Percentiles rank a stretch among this genome's conserved stretches.
These are phyloP conservation scores for Pachydiplax longipennis DNA, from an alignment of 2,888 invertebrate genomes.

Conservation along the genomic window DNA sequence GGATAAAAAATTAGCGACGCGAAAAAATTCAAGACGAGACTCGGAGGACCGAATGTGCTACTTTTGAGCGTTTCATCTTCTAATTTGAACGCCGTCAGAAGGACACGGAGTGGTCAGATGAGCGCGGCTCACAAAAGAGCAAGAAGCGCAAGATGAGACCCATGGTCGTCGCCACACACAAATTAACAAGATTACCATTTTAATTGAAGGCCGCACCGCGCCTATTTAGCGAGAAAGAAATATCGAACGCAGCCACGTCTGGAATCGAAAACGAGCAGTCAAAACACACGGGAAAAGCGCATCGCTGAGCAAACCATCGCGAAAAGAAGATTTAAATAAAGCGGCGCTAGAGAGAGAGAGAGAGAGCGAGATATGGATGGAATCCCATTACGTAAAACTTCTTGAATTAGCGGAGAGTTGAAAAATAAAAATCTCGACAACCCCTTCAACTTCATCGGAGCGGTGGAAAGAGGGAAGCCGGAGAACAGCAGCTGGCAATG, in stretches of 20 bases:
- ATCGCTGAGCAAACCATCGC: background rate
- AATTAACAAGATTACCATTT: too few relatives aligned
- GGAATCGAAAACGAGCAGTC: background rate
- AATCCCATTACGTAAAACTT: conserved; percentile 21
- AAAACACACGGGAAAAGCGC: background rate
- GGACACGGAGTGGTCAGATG: too few relatives aligned
- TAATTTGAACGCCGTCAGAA: too few relatives aligned
- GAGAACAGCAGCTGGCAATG: background rate
- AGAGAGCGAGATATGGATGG: background rate
- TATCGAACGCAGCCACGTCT: background rate
- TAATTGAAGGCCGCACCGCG: too few relatives aligned
- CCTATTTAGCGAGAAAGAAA: too few relatives aligned
- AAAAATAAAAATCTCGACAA: background rate
- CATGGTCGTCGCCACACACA: too few relatives aligned
- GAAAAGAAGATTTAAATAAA: background rate
- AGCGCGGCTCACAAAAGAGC: too few relatives aligned
- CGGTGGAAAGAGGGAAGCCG: background rate
- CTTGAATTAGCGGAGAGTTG: background rate
- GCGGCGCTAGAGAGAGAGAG: background rate
- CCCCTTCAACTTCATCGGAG: conserved; percentile 23
- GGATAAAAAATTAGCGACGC: too few relatives aligned
- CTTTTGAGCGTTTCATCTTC: too few relatives aligned
- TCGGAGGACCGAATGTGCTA: too few relatives aligned
- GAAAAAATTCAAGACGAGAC: too few relatives aligned
- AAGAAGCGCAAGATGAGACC: too few relatives aligned